Base-by-base conservation (phyloP, 2,113 vertebrate genomes). In the Peromyscus polionotus region DNA sequence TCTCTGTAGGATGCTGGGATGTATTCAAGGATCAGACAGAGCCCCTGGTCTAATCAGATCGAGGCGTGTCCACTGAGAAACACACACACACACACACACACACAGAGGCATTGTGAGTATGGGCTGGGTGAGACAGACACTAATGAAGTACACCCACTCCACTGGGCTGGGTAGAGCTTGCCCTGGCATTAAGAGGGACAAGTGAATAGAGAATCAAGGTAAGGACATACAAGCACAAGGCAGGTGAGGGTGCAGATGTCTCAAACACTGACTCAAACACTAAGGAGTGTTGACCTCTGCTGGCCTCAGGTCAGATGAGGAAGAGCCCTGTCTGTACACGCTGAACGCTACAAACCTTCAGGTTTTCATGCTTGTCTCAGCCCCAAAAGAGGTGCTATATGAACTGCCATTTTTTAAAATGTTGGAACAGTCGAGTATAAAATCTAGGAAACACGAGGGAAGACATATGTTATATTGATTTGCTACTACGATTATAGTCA, bases 311-410 rank as follows among this genome's bases (percentile, higher is more conserved):
- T 13, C n/a, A 84, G 81, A 63, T 26, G 13, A 84, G 81, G 9
- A 84, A 10, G 20, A 63, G n/a, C 24, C n/a, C 13, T 42, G 57
- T 63, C 24, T 42, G 3, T 57, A 14, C 20, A 7, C 14, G 13
- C 26, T 28, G 24, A 17, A 61, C n/a, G 5, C 81, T 31, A 9
- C 28, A 17, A 42, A 42, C n/a, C 26, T 61, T 84, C 4, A 5
- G n/a, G 9, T 63, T 28, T 42, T 61, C 54, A 4, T 63, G n/a
- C 57, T 39, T 13, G 24, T 42, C 81, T 63, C 59, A 42, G 57
- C 57, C 26, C 12, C 0, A 1, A 10, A 1, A 10, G 24, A 63
- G 57, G 0, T 10, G 24, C 59, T 42, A 31, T 39, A 42, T 9
- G 13, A 42, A 17, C 14, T 28, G n/a, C 13, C 59, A 1, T 63